phyloP scores from a whole-genome alignment of 2,797 vertebrate species.

The Euphonia xanthogaster region DNA sequence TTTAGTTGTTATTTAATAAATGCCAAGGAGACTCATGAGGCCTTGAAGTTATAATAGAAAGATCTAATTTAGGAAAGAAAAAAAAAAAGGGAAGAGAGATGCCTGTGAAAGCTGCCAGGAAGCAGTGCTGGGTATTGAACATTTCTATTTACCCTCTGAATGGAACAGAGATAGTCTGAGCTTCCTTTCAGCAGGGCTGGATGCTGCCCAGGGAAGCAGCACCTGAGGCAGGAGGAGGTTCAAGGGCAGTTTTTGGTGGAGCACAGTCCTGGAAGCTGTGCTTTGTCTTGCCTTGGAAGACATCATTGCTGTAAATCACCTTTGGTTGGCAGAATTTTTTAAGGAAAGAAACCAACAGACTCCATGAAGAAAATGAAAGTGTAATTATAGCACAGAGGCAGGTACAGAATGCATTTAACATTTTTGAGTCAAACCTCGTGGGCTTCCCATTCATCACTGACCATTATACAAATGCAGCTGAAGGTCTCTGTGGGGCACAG shows the following conservation, averaged over 20 bases:
- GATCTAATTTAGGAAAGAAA: slow-evolving; percentile 43
- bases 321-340: background rate
- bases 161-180: background rate
- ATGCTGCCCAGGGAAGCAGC: background rate
- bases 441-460: background rate
- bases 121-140: background rate
- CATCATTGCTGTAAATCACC: background rate
- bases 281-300: background rate
- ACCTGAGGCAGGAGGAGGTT: background rate
- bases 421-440: background rate
- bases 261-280: background rate
- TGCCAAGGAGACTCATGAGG: slow-evolving; percentile 53
- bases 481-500: background rate
- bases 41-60: slow-evolving; percentile 46
- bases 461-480: fast-evolving
- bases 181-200: background rate
- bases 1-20: slow-evolving; percentile 65
- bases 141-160: background rate
- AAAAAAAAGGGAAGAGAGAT: background rate
- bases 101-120: background rate
- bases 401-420: background rate
- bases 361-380: background rate
- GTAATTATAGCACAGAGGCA: background rate
- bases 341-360: background rate
- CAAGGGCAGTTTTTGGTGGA: background rate